phyloP scores from a whole-genome alignment of 2,113 vertebrate genomes.

The Daboia siamensis region DNA sequence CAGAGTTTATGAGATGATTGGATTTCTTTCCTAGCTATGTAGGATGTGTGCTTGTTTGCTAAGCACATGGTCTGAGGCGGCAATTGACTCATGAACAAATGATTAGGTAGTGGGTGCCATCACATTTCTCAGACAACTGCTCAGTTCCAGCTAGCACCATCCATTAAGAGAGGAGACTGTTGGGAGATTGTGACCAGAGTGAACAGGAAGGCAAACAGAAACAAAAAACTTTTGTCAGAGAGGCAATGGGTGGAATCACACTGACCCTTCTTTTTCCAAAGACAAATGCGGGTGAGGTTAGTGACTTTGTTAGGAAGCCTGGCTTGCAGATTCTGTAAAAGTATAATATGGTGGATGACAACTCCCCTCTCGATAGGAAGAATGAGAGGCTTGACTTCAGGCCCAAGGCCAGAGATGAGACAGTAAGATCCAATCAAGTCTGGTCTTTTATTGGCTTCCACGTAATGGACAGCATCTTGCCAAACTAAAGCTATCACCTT shows the following conservation, averaged over 20 bases:
- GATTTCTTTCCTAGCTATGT: neutral
- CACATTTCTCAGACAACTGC: neutral
- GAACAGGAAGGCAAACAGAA: neutral
- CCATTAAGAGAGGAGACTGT: neutral
- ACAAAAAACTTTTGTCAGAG: neutral
- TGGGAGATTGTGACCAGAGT: neutral
- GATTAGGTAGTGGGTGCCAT: neutral
- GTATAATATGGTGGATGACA: neutral
- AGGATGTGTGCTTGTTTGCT: neutral
- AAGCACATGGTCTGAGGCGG: neutral
- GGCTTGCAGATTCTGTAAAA: neutral
- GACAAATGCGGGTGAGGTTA: neutral
- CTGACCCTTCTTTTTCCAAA: neutral
- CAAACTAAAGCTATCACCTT: neutral
- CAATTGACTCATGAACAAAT: neutral
- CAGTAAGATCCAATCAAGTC: neutral
- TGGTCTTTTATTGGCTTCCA: neutral
- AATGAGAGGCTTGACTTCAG: neutral
- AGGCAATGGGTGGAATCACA: neutral
- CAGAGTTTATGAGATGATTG: neutral
- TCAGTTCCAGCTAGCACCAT: neutral
- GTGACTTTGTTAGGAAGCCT: neutral
- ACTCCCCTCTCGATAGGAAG: neutral
- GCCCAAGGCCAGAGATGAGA: neutral
- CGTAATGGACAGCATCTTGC: neutral